Base-by-base conservation (phyloP, 2,113 vertebrate genomes). In the Aleadryas rufinucha region DNA sequence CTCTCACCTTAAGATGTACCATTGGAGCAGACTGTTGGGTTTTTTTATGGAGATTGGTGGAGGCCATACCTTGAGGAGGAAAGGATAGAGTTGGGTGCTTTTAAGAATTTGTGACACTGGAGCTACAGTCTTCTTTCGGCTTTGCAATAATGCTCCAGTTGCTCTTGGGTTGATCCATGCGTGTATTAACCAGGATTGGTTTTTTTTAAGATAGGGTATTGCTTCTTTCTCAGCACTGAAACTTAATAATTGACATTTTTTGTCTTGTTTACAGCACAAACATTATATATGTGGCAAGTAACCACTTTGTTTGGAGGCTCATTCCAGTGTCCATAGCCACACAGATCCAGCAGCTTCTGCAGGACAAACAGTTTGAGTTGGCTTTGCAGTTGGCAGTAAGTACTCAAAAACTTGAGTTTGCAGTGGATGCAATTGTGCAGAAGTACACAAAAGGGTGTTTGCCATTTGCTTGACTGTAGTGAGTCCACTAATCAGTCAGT, bases 301-400 rank as follows among this genome's bases (percentile, higher is more conserved):
- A 99, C 98, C 99, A 99, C 97, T 99, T 99, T 96, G 99, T 99
- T 76, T 99, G 99, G 99, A 98, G 99, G 80, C 99, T 99, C 54
- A 99, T 99, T 93, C 99, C 99, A 0, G 99, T 99, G 47, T 99
- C 99, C 11, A 99, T 99, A 96, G 99, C 99, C 92, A 99, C 98
- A 37, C 99, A 99, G 96, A 99, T 99, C 96, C 98, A 98, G 37
- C 99, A 99, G 95, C 99, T 99, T 68, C 98, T 99, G 39, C 99
- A 99, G 98, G 99, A 99, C 97, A 99, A 99, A 88, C 99, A 99
- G 97, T 99, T 99, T 98, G 99, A 99, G 95, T 88, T 99, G 98
- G 99, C 99, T 70, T 98, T 99, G 71, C 99, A 99, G 96, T 96
- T 99, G 49, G 99, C 99, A 83, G 99, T 99, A 98, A 99, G 99